These are phyloP conservation scores for Chunga burmeisteri DNA, from an alignment of 2,113 vertebrate species.

Conservation along the genomic window DNA sequence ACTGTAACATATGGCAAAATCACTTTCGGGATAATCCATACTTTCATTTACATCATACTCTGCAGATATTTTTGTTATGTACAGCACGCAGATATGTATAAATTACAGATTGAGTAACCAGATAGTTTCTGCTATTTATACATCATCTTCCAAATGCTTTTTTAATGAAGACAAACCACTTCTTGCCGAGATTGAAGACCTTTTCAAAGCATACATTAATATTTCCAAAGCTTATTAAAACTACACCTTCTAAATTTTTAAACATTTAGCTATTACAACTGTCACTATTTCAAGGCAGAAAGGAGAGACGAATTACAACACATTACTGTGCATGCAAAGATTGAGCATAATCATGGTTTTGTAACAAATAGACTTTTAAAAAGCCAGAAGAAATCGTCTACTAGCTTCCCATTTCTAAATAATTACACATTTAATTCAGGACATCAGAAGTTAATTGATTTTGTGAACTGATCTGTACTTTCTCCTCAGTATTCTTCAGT, in stretches of 20 bases:
- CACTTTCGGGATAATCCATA: neutral
- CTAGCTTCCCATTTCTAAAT: neutral
- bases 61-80: neutral
- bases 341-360: neutral
- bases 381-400: neutral
- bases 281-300: neutral
- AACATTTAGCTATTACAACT: neutral
- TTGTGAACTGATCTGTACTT: neutral
- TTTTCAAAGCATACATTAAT: conserved; percentile 10
- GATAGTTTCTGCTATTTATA: neutral
- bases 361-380: neutral
- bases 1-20: neutral
- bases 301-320: neutral
- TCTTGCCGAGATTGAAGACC: neutral
- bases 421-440: neutral
- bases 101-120: neutral
- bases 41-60: neutral
- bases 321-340: neutral
- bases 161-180: conserved; percentile 39
- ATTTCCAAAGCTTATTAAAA: conserved; percentile 41
- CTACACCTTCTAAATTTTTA: conserved; percentile 7
- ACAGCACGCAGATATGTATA: neutral
- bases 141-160: neutral
- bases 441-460: neutral
- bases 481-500: neutral